phyloP scores from a whole-genome alignment of 2,888 invertebrate species.

The Sipha maydis region DNA sequence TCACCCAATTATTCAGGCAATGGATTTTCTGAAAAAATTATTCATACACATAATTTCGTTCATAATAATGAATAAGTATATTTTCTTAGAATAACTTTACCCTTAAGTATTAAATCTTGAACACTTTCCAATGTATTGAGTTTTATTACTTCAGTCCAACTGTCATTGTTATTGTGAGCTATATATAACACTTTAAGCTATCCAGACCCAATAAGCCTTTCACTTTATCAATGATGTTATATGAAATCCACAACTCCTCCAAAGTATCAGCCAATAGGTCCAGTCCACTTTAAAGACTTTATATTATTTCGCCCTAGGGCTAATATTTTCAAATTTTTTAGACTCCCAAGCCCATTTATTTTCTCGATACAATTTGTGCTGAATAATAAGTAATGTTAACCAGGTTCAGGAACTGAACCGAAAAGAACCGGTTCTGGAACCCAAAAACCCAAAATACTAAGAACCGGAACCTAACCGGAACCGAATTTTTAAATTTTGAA shows the following conservation, averaged over 20 bases:
- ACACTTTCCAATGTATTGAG: conserved; percentile 78
- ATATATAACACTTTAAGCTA: conserved; percentile 83
- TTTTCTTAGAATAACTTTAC: conserved; percentile 66
- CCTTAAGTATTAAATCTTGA: conserved; percentile 84
- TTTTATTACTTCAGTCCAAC: conserved; percentile 88
- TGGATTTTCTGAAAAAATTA: conserved; percentile 73
- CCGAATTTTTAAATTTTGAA: too few species aligned
- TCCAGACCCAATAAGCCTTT: conserved; percentile 86
- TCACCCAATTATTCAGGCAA: conserved; percentile 80
- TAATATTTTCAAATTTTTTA: conserved; percentile 85
- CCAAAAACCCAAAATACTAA: too few species aligned
- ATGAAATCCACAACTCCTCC: conserved; percentile 94
- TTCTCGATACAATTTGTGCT: conserved; percentile 96
- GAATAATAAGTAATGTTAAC: too few species aligned
- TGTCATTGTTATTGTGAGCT: conserved; percentile 86
- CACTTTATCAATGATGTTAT: conserved; percentile 89
- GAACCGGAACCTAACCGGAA: too few species aligned
- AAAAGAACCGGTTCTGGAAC: too few species aligned
- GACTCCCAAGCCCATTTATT: conserved; percentile 81
- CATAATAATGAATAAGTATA: background rate
- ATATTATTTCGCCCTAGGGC: conserved; percentile 90
- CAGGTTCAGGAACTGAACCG: too few species aligned
- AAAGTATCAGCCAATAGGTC: conserved; percentile 89
- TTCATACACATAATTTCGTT: background rate
- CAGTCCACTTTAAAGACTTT: conserved; percentile 87